Conservation (phyloP, 2,888 invertebrate species). For the Anodontia alba region DNA sequence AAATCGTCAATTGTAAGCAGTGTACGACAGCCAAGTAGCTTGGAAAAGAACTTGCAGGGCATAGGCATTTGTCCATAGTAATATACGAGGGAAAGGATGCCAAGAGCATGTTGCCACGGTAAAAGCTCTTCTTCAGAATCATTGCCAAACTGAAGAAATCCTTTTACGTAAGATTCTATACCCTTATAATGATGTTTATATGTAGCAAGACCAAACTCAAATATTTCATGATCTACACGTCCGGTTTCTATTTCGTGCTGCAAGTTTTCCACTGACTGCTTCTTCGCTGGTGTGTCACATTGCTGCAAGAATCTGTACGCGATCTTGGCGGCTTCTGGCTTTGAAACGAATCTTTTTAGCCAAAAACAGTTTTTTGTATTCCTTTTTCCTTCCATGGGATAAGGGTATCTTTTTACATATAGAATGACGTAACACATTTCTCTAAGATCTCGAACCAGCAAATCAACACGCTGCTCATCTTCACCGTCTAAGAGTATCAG, state of each 20-base stretch:
- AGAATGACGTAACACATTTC: constrained; percentile 45
- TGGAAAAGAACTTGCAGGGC: constrained; percentile 55
- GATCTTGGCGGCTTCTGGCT: constrained; percentile 30
- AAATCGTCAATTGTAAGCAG: constrained; percentile 42
- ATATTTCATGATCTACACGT: constrained; percentile 21
- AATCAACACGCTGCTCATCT: constrained; percentile 58
- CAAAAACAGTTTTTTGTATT: constrained; percentile 15
- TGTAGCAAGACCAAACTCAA: constrained; percentile 63
- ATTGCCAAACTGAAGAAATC: constrained; percentile 36
- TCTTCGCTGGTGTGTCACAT: not conserved
- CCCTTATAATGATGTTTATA: constrained; percentile 56
- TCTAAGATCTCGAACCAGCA: constrained; percentile 35
- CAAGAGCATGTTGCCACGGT: constrained; percentile 43
- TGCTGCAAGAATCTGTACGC: constrained; percentile 13
- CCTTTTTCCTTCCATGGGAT: constrained; percentile 12
- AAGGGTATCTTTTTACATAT: constrained; percentile 54
- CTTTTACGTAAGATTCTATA: constrained; percentile 51
- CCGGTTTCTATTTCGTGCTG: constrained; percentile 25
- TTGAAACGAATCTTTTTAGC: constrained; percentile 35
- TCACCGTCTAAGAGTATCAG: constrained; percentile 66
- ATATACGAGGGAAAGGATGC: constrained; percentile 45
- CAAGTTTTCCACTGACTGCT: not conserved
- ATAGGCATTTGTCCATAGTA: constrained; percentile 55
- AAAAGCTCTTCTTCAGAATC: not conserved
- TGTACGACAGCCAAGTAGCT: constrained; percentile 19